Conservation (phyloP, 2,797 vertebrate genomes). For the Petrocephalus schoutedeni region DNA sequence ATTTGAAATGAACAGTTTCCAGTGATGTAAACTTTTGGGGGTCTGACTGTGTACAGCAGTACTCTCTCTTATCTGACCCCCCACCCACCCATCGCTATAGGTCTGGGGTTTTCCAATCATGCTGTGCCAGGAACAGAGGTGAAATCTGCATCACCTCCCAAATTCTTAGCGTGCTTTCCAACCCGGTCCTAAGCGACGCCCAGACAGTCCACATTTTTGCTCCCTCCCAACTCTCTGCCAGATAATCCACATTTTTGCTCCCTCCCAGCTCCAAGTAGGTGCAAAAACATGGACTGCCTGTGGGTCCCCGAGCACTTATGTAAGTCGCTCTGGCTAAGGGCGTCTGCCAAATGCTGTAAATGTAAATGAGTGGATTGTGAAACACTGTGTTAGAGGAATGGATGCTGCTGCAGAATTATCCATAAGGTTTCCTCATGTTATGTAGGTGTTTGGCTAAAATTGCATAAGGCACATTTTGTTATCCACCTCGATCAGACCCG, state of each 20-base stretch:
- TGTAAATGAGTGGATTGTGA: neutral
- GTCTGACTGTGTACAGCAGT: conserved; percentile 32
- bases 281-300: neutral
- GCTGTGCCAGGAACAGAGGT: conserved; percentile 47
- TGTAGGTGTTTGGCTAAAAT: neutral
- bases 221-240: neutral
- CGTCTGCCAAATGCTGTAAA: no score
- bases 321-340: no score
- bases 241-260: neutral
- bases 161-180: neutral
- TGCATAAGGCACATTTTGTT: neutral
- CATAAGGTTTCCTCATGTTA: neutral
- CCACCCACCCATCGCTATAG: conserved; percentile 37
- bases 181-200: neutral
- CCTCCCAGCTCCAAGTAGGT: neutral
- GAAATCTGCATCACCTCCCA: conserved; percentile 38
- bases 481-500: neutral
- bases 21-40: conserved; percentile 43
- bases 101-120: conserved; percentile 54
- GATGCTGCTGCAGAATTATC: neutral
- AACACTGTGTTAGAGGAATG: neutral
- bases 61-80: conserved; percentile 49
- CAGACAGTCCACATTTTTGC: neutral
- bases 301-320: neutral
- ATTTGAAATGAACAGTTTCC: conserved; percentile 36